Percentiles rank a stretch among this genome's conserved stretches.
These are phyloP conservation scores for Hypothenemus hampei DNA, from an alignment of 1,140 invertebrate genomes.

Conservation along the genomic window DNA sequence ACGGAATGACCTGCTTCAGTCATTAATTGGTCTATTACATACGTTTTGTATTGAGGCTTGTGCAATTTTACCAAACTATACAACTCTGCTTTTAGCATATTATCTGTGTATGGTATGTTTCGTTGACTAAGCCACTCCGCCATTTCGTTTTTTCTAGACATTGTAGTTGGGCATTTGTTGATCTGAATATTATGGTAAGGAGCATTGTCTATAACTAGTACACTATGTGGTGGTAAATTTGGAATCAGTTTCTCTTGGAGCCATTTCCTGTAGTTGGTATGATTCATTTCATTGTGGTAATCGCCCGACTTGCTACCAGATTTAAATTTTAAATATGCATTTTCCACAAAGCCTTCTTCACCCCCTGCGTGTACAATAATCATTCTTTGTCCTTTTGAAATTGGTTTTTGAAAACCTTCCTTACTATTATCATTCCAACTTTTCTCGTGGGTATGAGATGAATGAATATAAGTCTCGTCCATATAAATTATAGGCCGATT, in stretches of 20 bases:
- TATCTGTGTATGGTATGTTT: neutral
- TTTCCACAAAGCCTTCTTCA: constrained; percentile 32
- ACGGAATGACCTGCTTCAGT: constrained; percentile 9
- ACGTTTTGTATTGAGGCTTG: neutral
- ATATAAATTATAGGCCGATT: neutral
- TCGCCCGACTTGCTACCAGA: constrained; percentile 29
- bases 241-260: constrained; percentile 28
- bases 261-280: constrained; percentile 35
- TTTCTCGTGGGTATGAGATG: neutral
- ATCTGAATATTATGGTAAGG: constrained; percentile 15
- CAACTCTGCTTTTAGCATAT: constrained; percentile 8
- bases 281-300: constrained; percentile 35
- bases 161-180: neutral
- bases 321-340: constrained; percentile 30
- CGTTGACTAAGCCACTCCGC: neutral
- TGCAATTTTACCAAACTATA: neutral
- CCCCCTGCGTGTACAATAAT: constrained; percentile 34
- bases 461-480: neutral
- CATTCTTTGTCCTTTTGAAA: constrained; percentile 17
- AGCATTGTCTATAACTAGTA: constrained; percentile 20
- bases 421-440: neutral
- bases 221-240: constrained; percentile 25
- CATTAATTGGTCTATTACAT: constrained; percentile 2
- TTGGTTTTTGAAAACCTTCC: neutral
- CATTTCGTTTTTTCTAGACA: neutral